Conservation (phyloP, 2,888 invertebrate species). For the Schizotus pectinicornis region DNA sequence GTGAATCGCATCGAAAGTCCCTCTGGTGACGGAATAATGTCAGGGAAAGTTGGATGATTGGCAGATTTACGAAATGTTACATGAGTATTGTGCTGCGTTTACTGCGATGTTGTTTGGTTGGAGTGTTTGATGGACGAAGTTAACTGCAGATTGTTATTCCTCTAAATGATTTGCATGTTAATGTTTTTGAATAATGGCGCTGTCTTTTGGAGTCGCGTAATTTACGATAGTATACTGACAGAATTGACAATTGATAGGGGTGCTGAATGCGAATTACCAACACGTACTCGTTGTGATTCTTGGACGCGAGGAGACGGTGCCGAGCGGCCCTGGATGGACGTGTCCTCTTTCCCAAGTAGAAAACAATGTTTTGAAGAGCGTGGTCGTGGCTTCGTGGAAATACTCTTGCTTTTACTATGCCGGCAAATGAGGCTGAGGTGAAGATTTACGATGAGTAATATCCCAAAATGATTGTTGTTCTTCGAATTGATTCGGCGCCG, state of each 20-base stretch:
- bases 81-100: too few species aligned
- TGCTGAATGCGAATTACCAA: slow-evolving; percentile 20
- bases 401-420: too few species aligned
- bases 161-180: slow-evolving; percentile 29
- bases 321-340: background rate
- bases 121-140: too few species aligned
- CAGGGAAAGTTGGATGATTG: slow-evolving; percentile 23
- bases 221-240: slow-evolving; percentile 15
- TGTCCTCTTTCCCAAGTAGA: background rate
- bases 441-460: slow-evolving; percentile 15
- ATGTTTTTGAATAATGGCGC: slow-evolving; percentile 26
- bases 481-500: slow-evolving; percentile 13
- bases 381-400: too few species aligned
- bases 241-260: slow-evolving; percentile 26
- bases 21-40: slow-evolving; percentile 8
- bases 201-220: slow-evolving; percentile 20
- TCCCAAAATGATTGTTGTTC: slow-evolving; percentile 13
- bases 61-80: slow-evolving; percentile 18
- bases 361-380: background rate
- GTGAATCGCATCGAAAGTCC: slow-evolving; percentile 21
- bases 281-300: slow-evolving; percentile 24
- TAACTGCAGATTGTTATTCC: slow-evolving; percentile 22
- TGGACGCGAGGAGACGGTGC: background rate
- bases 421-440: slow-evolving; percentile 3
- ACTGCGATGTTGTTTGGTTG: slow-evolving; percentile 6